A percentile compares a stretch with the other conserved stretches of the same genome.
phyloP scores from a whole-genome alignment of 2,113 vertebrate species.

The Sorex araneus region DNA sequence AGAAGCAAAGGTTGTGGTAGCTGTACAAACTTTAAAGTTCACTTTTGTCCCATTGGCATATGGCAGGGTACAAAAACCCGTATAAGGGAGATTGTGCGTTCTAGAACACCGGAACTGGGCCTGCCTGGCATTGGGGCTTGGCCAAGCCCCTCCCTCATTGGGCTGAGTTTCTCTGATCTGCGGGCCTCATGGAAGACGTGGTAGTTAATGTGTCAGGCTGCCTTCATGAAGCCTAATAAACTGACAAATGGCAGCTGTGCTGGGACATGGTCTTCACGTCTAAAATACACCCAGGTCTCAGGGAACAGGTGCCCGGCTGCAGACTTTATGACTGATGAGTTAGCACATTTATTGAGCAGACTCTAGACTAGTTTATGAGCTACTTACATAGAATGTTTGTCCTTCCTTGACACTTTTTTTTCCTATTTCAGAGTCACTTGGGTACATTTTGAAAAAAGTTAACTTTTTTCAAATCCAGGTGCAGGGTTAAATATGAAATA shows the following conservation, averaged over 20 bases:
- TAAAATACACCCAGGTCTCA: not conserved
- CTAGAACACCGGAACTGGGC: not conserved
- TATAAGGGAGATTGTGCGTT: not conserved
- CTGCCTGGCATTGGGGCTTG: not conserved
- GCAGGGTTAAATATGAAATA: not conserved
- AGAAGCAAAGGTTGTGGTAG: constrained; percentile 40
- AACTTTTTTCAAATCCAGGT: constrained; percentile 4
- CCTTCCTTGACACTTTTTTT: not conserved
- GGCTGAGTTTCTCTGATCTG: not conserved
- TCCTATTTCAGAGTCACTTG: not conserved
- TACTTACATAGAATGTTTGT: not conserved
- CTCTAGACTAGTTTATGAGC: not conserved
- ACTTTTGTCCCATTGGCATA: not conserved
- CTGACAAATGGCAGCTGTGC: not conserved
- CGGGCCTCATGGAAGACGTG: not conserved
- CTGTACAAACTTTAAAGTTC: constrained; percentile 36
- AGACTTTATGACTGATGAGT: constrained; percentile 17
- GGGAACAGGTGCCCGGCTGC: not conserved
- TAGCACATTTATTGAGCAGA: not conserved
- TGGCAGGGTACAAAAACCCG: not conserved
- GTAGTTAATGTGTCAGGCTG: not conserved
- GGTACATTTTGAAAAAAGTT: not conserved
- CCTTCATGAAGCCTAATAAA: not conserved
- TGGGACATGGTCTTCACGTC: not conserved
- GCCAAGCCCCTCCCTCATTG: not conserved